Evolutionary conservation across 1,140 invertebrate genomes (phyloP), one percentile per base, ranked within the genome.

Genomic region (Triops cancriformis): DNA sequence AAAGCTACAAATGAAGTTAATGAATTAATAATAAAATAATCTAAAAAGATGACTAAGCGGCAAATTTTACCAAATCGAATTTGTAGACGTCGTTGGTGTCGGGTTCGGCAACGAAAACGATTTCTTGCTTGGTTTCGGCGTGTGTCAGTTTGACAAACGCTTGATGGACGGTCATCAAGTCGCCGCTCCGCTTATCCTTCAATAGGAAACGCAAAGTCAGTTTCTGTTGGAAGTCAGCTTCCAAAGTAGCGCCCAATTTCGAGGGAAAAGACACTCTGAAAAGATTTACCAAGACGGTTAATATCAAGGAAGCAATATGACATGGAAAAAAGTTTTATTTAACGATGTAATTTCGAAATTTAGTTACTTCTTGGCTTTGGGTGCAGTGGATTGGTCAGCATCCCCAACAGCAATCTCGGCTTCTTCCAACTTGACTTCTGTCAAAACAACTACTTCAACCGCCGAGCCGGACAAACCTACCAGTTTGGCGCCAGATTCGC

Each of bases 31-130:
- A 37, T 37, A 4, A 37, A 37, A n/a, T n/a, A n/a, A 37, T 37
- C 31, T 37, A 4, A 37, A 37, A 37, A 37, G 2, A 7, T 7
- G 7, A 37, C 2, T 37, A 4, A 37, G 31, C 7, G 31, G 31
- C 31, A 7, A 37, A 37, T 86, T n/a, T 86, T 84, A 94, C 93
- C 88, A 97, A 87, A 83, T 98, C 95, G 81, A 98, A 93, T 86
- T 94, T 95, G 82, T 98, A 97, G n/a, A 90, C 87, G 80, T 92
- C 90, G 79, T 87, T 86, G 73, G 88, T 87, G 83, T 97, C 96
- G n/a, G 91, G 89, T 84, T 98, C 96, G 18, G 95, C 94, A 31
- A 98, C 91, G 84, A 96, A 98, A 81, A 97, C 91, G 41, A 97
- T 93, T 87, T 98, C 96, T 80, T 91, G 89, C 26, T 90, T 87